These are phyloP conservation scores for Helarctos malayanus DNA, from an alignment of 2,797 vertebrate species.

Conservation along the genomic window DNA sequence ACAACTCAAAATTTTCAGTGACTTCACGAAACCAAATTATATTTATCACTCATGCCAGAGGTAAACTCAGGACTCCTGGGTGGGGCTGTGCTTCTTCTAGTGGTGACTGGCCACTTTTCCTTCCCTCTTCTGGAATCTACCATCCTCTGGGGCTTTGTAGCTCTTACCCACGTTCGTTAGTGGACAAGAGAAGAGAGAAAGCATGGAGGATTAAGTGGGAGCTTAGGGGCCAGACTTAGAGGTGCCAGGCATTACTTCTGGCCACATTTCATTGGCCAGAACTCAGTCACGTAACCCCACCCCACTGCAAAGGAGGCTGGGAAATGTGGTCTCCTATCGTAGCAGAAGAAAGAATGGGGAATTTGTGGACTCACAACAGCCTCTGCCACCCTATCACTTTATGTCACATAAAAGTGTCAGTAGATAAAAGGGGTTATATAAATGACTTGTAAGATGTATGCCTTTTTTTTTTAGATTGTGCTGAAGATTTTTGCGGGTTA, in stretches of 20 bases:
- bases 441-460: no score
- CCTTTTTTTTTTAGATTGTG: no score
- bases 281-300: not conserved
- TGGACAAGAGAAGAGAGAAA: not conserved
- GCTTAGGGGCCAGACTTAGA: not conserved
- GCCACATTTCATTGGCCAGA: not conserved
- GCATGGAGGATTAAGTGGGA: not conserved
- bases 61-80: not conserved
- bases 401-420: not conserved
- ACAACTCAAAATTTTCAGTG: not conserved
- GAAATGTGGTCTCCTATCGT: not conserved
- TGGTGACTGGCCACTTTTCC: rapidly evolving
- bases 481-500: not conserved
- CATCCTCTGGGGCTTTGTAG: not conserved
- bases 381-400: not conserved
- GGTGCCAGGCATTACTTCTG: not conserved
- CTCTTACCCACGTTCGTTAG: not conserved
- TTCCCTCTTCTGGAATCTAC: not conserved
- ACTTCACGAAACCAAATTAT: not conserved
- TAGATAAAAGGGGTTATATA: no score
- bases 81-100: not conserved
- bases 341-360: not conserved
- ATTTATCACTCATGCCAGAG: not conserved
- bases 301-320: not conserved
- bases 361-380: not conserved